phyloP scores from a whole-genome alignment of 2,797 vertebrate species.

The Pseudotriccus pelzelni region DNA sequence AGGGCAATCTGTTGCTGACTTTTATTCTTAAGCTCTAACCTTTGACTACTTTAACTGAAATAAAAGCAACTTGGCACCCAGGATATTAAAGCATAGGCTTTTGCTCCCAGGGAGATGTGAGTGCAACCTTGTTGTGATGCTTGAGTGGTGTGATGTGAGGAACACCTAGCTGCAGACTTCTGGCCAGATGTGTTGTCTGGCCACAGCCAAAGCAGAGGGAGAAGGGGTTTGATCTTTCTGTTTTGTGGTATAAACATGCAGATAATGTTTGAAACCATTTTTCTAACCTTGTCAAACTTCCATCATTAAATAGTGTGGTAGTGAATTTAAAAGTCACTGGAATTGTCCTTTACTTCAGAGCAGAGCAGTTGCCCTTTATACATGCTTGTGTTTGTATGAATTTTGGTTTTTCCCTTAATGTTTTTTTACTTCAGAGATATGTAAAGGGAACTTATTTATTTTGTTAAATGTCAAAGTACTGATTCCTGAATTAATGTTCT shows the following conservation, averaged over 20 bases:
- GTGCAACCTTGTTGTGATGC: accelerated
- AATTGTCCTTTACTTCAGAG: not conserved
- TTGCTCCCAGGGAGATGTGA: not conserved
- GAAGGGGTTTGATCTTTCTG: not conserved
- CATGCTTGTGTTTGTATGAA: not conserved
- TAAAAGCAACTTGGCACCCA: too few species aligned
- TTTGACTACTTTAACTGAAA: not conserved
- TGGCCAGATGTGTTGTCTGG: accelerated
- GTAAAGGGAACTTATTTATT: not conserved
- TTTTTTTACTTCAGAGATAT: not conserved
- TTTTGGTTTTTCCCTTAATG: not conserved
- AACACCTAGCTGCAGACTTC: accelerated
- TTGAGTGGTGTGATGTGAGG: not conserved
- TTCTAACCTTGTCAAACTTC: not conserved
- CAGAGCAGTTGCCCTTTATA: not conserved
- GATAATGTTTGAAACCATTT: not conserved
- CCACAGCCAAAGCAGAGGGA: not conserved
- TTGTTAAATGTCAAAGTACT: not conserved
- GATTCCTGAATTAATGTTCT: not conserved
- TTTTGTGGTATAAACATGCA: not conserved
- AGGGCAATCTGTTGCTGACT: not conserved
- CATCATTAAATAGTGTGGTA: not conserved
- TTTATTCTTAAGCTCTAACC: not conserved
- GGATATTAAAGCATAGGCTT: accelerated
- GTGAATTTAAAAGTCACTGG: not conserved